Evolutionary conservation across 2,113 vertebrate genomes (phyloP).

Genomic region (Sinosuthora webbiana): DNA sequence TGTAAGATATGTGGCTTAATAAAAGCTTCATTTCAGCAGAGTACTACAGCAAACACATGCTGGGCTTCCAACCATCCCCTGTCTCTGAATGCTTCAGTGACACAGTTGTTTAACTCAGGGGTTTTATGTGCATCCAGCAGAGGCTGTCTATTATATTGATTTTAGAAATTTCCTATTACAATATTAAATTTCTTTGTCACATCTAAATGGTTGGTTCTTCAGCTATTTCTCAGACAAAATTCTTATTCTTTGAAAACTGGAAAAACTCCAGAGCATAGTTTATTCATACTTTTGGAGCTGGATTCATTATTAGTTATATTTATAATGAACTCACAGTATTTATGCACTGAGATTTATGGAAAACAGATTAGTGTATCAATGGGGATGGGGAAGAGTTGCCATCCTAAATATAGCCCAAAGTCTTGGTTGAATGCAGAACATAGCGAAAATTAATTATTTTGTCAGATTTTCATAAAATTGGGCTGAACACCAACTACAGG

Average conservation of each 20-base stretch:
- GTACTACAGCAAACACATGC: neutral
- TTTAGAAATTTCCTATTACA: constrained; percentile 35
- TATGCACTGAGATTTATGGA: constrained; percentile 33
- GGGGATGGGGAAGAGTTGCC: neutral
- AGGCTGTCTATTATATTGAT: constrained; percentile 37
- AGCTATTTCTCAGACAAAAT: constrained; percentile 12
- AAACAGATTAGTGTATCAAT: constrained; percentile 13
- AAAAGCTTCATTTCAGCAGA: constrained; percentile 34
- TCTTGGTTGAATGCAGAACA: neutral
- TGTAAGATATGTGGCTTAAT: constrained; percentile 35
- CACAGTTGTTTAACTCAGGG: constrained; percentile 18
- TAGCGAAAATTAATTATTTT: constrained; percentile 9
- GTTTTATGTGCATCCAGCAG: constrained; percentile 32
- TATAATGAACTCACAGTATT: constrained; percentile 35
- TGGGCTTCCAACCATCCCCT: constrained; percentile 15
- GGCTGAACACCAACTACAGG: neutral
- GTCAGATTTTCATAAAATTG: constrained; percentile 21
- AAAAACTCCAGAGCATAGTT: constrained; percentile 3
- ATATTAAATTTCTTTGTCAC: constrained; percentile 38
- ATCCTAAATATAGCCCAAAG: neutral
- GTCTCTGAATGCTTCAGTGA: constrained; percentile 7
- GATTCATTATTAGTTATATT: constrained; percentile 33
- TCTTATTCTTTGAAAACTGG: neutral
- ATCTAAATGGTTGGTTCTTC: neutral
- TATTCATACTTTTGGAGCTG: constrained; percentile 3